phyloP scores from a whole-genome alignment of 2,888 invertebrate species.

The Epinotia nisella region DNA sequence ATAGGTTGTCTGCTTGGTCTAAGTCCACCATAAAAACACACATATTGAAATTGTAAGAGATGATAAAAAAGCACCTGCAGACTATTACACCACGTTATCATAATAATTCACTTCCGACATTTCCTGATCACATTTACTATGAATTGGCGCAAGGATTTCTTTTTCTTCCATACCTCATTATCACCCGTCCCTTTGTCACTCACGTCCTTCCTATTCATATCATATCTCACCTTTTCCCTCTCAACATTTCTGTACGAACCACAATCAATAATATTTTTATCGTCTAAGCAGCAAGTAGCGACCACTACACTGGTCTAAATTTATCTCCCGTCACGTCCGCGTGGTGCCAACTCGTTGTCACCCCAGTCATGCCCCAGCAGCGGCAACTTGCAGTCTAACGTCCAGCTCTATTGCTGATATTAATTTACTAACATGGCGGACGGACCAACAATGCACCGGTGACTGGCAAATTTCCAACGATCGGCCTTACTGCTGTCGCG shows the following conservation, averaged over 20 bases:
- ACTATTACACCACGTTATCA: no score
- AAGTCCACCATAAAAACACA: background rate
- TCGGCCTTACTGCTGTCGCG: conserved; percentile 47
- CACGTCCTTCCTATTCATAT: background rate
- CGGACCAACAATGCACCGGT: conserved; percentile 69
- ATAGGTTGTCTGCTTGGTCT: background rate
- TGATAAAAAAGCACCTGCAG: no score
- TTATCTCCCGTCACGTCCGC: conserved; percentile 28
- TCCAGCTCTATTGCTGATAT: conserved; percentile 70
- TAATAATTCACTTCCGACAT: no score
- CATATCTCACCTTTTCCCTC: no score
- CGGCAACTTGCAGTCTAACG: conserved; percentile 58
- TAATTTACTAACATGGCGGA: conserved; percentile 75
- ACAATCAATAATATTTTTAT: background rate
- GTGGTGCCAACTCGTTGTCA: conserved; percentile 44
- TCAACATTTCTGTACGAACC: background rate
- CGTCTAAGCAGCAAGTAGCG: background rate
- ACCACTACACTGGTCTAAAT: conserved; percentile 20
- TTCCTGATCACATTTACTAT: no score
- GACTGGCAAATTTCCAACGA: conserved; percentile 73
- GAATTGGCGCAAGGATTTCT: background rate
- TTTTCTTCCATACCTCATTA: background rate
- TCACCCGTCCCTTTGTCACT: background rate
- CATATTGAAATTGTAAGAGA: background rate
- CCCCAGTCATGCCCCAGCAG: conserved; percentile 40